Evolutionary conservation across 1,140 invertebrate species (phyloP), one percentile per base, ranked within the genome.

Genomic region (Oppia nitens): DNA sequence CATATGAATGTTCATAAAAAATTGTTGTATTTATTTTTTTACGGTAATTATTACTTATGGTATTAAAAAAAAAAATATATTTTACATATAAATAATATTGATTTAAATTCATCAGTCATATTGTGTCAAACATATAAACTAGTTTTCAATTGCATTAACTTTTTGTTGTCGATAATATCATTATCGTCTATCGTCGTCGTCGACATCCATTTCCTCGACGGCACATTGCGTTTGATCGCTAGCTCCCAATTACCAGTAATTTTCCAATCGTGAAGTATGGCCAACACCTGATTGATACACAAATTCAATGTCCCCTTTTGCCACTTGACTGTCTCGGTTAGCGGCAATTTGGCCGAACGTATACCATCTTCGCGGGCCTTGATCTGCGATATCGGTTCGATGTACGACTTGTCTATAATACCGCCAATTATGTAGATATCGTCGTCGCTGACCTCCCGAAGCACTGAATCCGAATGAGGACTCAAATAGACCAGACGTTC

Each of bases 281-380:
- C 72, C 0, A 82, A 63, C 69, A 84, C 77, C 68, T 87, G 84
- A 70, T 93, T 85, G 2, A 94, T 64, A 0, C 87, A 85, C 9
- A 94, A 73, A 63, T 75, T 80, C 73, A 92, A 92, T 1, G 76
- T 77, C 2, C 81, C 79, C 40, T 82, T 79, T 3, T 76, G 64
- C 28, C 80, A 67, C 2, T 78, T 69, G 14, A 90, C 65, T 70
- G 83, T 83, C 59, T 76, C 73, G 67, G 87, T 84, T 6, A 92
- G 67, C 2, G 89, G 89, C 24, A 93, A 73, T 68, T 80, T 84
- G 0, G 79, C 81, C 79, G 83, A 84, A 66, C 74, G 76, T 11
- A 95, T 65, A 2, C 80, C 79, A 71, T 91, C 78, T 64, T 76
- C 73, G 72, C 91, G 94, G 0, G 88, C 88, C 76, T 87, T 93